These are phyloP conservation scores for Tribolium freemani DNA, from an alignment of 2,888 invertebrate species.

Conservation along the genomic window DNA sequence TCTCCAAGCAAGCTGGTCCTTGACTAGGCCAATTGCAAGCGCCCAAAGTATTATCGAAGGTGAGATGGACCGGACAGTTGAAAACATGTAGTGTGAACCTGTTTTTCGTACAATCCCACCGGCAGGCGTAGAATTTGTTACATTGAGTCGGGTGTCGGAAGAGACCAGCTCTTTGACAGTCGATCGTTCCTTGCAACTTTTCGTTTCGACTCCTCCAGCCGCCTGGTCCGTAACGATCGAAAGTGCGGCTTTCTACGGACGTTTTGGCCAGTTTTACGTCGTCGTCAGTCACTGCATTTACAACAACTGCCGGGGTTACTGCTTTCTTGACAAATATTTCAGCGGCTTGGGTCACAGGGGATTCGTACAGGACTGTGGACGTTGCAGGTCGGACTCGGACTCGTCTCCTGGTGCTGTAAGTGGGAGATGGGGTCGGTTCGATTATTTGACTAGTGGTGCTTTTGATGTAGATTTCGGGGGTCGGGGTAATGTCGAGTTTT, in stretches of 20 bases:
- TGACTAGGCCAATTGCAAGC: conserved; percentile 89
- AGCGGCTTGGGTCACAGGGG: conserved; percentile 43
- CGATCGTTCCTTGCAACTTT: conserved; percentile 74
- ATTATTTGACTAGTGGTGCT: conserved; percentile 42
- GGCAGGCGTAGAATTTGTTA: conserved; percentile 86
- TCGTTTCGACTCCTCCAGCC: conserved; percentile 74
- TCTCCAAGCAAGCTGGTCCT: conserved; percentile 82
- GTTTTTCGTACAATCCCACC: conserved; percentile 84
- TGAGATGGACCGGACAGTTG: conserved; percentile 84
- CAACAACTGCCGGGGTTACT: conserved; percentile 22
- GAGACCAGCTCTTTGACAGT: conserved; percentile 74
- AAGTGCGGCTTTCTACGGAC: conserved; percentile 53
- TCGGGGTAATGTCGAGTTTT: conserved; percentile 56
- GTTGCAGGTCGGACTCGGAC: conserved; percentile 49
- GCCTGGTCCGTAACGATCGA: conserved; percentile 76
- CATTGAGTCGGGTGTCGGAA: conserved; percentile 83
- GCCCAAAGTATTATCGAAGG: conserved; percentile 81
- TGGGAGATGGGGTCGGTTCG: conserved; percentile 45
- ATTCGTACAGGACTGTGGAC: conserved; percentile 33
- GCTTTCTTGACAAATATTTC: conserved; percentile 43
- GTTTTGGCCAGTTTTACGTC: neutral
- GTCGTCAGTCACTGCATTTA: neutral
- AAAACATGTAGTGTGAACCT: conserved; percentile 82
- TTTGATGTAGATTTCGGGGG: conserved; percentile 51
- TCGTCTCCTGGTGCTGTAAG: conserved; percentile 49